Base-by-base conservation (phyloP, 1,140 invertebrate genomes). In the Yoshiicerus persimilis region DNA sequence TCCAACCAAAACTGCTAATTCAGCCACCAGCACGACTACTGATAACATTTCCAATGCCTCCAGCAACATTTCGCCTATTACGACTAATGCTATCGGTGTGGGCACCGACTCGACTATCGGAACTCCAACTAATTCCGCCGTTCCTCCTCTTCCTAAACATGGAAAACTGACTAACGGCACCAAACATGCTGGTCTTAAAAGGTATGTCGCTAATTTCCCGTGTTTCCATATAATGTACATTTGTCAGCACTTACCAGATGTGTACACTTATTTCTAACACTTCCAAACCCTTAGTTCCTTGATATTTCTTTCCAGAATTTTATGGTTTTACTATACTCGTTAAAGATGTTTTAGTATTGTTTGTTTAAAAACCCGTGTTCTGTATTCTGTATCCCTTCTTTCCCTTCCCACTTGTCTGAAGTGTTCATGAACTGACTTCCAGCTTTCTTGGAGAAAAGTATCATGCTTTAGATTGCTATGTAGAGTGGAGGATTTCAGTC, bases 161-260 rank as follows among this genome's bases (percentile, higher is more conserved):
- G 86, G 93, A 90, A 94, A 95, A 91, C 32, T 93, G 30, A 91
- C 92, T 88, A 93, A 93, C 88, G 94, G 92, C 87, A 94, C 93
- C 84, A 95, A 94, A 91, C 94, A 94, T 91, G 93, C 94, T 86
- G 93, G 94, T 41, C 92, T 95, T 20, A 95, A 95, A 92, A 94
- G 94, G 94, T 95, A 91, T 93, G n/a, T 66, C 20, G 0, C n/a
- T 16, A 56, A 1, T 47, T 47, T 47, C 41, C n/a, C n/a, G n/a
- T n/a, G n/a, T n/a, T n/a, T n/a, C n/a, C n/a, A n/a, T n/a, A n/a
- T 47, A 20, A 0, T 47, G 2, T 13, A 47, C 20, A 47, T 39
- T 13, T 39, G 38, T 6, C 13, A 11, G 13, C 38, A 39, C 13
- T 41, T 41, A 1, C 16, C 39, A 2, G 62, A 8, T 20, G 11